Evolutionary conservation across 1,140 invertebrate genomes (phyloP).

Genomic region (Euglossa dilemma): DNA sequence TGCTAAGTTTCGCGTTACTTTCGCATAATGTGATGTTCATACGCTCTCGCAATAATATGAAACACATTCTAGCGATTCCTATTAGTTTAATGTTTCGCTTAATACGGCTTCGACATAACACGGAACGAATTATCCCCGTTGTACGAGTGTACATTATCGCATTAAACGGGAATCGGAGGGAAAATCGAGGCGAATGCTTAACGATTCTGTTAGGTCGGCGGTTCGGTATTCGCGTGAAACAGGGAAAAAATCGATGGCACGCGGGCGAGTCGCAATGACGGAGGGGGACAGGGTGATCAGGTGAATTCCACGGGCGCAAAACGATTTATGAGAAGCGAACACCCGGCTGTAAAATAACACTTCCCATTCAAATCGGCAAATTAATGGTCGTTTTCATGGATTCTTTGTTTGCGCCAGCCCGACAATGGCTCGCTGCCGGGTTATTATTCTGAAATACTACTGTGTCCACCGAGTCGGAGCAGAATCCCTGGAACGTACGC

Average conservation of each 20-base stretch:
- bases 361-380: conserved; percentile 78
- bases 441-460: conserved; percentile 73
- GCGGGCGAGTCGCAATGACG: background rate
- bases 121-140: too few relatives aligned
- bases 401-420: conserved; percentile 73
- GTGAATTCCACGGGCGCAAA: conserved; percentile 61
- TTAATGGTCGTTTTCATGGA: conserved; percentile 77
- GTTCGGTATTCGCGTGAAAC: background rate
- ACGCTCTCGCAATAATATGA: too few relatives aligned
- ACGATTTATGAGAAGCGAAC: conserved; percentile 74
- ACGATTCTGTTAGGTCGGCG: background rate
- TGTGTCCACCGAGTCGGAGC: background rate
- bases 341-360: conserved; percentile 77
- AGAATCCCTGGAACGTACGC: conserved; percentile 19
- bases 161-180: too few relatives aligned
- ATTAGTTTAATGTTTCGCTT: too few relatives aligned
- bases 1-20: too few relatives aligned
- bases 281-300: conserved; percentile 30
- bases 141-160: too few relatives aligned
- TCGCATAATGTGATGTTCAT: too few relatives aligned
- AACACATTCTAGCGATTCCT: too few relatives aligned
- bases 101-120: too few relatives aligned
- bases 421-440: conserved; percentile 71
- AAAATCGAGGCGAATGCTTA: background rate
- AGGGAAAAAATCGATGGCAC: background rate